phyloP scores from a whole-genome alignment of 2,888 invertebrate species.

The Drosophila sordidula region DNA sequence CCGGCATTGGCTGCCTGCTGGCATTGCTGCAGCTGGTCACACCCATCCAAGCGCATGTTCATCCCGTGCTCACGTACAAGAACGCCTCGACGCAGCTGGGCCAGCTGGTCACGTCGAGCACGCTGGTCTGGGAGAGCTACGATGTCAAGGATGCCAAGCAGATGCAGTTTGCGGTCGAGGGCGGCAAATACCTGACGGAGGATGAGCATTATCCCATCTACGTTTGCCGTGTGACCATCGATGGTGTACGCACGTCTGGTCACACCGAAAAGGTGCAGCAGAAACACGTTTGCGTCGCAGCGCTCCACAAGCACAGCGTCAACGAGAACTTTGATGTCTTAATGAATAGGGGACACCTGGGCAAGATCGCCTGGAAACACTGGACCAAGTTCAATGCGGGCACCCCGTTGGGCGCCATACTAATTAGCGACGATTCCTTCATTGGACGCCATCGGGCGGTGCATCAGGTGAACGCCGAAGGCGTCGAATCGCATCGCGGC shows the following conservation, averaged over 20 bases:
- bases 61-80: conserved; percentile 82
- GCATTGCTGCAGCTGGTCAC: conserved; percentile 42
- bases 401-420: conserved; percentile 88
- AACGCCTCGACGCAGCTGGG: conserved; percentile 85
- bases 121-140: conserved; percentile 90
- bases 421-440: conserved; percentile 86
- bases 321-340: conserved; percentile 89
- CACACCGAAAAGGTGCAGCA: conserved; percentile 85
- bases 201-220: conserved; percentile 87
- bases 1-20: conserved; percentile 31
- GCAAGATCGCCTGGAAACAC: conserved; percentile 90
- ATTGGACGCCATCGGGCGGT: conserved; percentile 85
- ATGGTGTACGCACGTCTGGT: conserved; percentile 91
- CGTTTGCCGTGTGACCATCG: conserved; percentile 90
- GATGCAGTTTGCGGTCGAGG: conserved; percentile 89
- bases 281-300: conserved; percentile 88
- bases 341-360: conserved; percentile 91
- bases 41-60: conserved; percentile 65
- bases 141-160: conserved; percentile 85
- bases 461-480: conserved; percentile 43
- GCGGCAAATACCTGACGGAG: conserved; percentile 86
- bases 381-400: conserved; percentile 89
- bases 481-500: conserved; percentile 71
- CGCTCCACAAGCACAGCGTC: conserved; percentile 87
- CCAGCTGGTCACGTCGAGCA: conserved; percentile 92